These are phyloP conservation scores for Ptilonorhynchus violaceus DNA, from an alignment of 2,113 vertebrate species.

Conservation along the genomic window DNA sequence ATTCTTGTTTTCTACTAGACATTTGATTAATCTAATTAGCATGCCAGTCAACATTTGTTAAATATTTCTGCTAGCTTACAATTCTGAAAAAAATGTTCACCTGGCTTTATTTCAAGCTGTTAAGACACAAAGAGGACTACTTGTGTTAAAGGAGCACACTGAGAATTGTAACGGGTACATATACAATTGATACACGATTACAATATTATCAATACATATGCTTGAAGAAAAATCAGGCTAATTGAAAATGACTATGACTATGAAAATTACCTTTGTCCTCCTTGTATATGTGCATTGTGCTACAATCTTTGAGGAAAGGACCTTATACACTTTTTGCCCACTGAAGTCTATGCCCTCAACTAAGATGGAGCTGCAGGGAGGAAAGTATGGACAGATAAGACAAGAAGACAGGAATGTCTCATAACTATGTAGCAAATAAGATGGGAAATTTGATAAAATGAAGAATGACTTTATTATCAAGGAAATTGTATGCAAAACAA, in stretches of 20 bases:
- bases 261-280: background rate
- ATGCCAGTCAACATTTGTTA: background rate
- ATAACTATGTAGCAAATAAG: background rate
- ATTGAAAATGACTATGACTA: background rate
- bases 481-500: background rate
- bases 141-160: background rate
- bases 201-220: background rate
- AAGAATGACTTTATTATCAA: background rate
- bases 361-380: background rate
- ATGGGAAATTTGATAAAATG: background rate
- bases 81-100: background rate
- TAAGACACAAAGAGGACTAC: background rate
- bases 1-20: background rate
- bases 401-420: background rate
- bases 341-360: background rate
- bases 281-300: background rate
- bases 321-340: background rate
- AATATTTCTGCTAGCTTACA: background rate
- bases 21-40: background rate
- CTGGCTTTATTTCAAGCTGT: background rate
- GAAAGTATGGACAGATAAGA: background rate
- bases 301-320: background rate
- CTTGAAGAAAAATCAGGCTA: background rate
- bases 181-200: background rate
- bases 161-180: background rate